These are phyloP conservation scores for Okapia johnstoni DNA, from an alignment of 2,113 vertebrate species.

Conservation along the genomic window DNA sequence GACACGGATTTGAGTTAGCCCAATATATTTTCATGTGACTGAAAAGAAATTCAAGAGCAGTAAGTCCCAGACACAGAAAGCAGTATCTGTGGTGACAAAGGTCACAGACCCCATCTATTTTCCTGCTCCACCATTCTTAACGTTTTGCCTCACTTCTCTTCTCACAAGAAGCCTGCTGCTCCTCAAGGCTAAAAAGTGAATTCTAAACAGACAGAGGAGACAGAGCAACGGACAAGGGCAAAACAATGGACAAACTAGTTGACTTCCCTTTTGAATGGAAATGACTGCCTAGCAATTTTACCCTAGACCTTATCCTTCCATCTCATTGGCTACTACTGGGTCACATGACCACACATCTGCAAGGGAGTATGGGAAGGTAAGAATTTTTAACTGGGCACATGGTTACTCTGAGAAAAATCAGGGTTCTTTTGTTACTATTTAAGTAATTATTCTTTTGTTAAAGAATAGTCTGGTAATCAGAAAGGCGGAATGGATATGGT, in stretches of 20 bases:
- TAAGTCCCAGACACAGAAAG: neutral
- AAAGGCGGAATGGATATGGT: neutral
- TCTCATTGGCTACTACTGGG: neutral
- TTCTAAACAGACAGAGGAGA: neutral
- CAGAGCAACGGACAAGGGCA: neutral
- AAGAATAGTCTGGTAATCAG: neutral
- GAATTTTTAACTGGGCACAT: neutral
- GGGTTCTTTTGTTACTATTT: neutral
- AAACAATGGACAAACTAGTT: neutral
- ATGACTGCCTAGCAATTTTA: neutral
- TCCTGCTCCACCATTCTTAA: neutral
- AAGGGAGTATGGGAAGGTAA: neutral
- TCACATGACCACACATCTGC: neutral
- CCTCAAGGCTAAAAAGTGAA: neutral
- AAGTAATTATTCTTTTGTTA: neutral
- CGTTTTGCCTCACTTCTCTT: neutral
- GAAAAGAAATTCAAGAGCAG: neutral
- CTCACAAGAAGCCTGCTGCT: neutral
- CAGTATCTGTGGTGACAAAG: neutral
- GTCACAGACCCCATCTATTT: neutral
- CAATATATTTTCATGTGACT: neutral
- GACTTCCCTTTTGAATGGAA: neutral
- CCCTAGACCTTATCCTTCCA: neutral
- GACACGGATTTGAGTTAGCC: neutral
- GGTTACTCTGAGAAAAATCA: neutral